These are phyloP conservation scores for Athalia rosae DNA, from an alignment of 2,888 invertebrate species.

Conservation along the genomic window DNA sequence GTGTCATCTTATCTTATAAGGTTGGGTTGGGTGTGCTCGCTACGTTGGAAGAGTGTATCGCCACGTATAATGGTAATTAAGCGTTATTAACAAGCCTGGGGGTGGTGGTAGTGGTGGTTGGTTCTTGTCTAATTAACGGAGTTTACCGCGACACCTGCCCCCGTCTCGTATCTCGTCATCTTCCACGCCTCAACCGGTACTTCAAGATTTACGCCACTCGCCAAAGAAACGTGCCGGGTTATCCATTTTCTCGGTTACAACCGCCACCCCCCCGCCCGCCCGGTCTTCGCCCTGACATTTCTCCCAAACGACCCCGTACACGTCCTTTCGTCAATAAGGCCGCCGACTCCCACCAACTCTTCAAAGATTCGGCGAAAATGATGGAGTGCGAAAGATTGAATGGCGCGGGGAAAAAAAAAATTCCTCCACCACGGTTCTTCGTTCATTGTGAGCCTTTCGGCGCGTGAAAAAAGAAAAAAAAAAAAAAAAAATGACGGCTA, in stretches of 20 bases:
- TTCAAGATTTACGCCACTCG: slow-evolving; percentile 68
- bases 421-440: background rate
- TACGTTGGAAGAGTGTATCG: slow-evolving; percentile 72
- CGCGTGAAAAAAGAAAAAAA: background rate
- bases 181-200: slow-evolving; percentile 70
- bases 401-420: no score
- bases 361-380: no score
- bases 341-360: no score
- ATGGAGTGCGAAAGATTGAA: no score
- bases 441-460: background rate
- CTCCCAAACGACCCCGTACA: background rate
- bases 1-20: slow-evolving; percentile 74
- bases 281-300: background rate
- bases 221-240: slow-evolving; percentile 44
- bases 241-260: slow-evolving; percentile 38
- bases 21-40: slow-evolving; percentile 60
- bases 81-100: slow-evolving; percentile 74
- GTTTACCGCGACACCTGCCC: slow-evolving; percentile 74
- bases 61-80: slow-evolving; percentile 74
- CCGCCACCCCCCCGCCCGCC: background rate
- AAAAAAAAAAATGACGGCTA: no score
- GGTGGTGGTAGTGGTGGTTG: slow-evolving; percentile 67
- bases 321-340: background rate
- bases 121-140: slow-evolving; percentile 74
- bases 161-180: slow-evolving; percentile 70